Evolutionary conservation across 53 echinoderm and acorn worm species (phyloP), one percentile per base, ranked within the genome.

Genomic region (Glandiceps talaboti): DNA sequence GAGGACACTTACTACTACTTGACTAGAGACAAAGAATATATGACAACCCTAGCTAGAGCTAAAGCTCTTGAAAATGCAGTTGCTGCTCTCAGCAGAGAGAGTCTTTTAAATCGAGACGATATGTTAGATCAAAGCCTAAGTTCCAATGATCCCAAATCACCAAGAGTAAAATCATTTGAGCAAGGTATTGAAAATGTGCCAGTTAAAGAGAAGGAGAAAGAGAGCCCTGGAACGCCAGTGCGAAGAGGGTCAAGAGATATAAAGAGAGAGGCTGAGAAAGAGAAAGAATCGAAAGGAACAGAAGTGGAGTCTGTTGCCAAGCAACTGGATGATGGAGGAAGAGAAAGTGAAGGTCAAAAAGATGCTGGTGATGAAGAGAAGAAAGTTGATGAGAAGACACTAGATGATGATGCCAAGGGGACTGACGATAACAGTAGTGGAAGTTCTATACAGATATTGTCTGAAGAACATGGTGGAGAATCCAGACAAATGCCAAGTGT

Each of bases 1-100:
- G 93, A 92, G 28, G 86, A 89, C 28, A 89, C 90, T 33, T 90
- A 87, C 80, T 97, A 92, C 74, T 91, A 97, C 74, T 82, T 93
- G 72, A 81, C 86, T 75, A 73, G 83, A 14, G 92, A 94, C 77
- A 86, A 86, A 86, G 84, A n/a, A n/a, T n/a, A n/a, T n/a, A n/a
- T n/a, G n/a, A n/a, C n/a, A n/a, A 45, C 6, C 20, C 64, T 45
- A 20, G 64, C 64, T 20, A 45, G 6, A 45, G 64, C 64, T 20
- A 45, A 45, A 45, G 64, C 64, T 20, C 64, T 45, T 6, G 64
- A 45, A 20, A 6, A 45, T 6, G 64, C 64, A 45, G 64, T 45
- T 20, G 20, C 64, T 12, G 64, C 64, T 20, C 20, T 12, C 64
- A 45, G 64, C 64, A 45, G 64, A 45, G 64, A 45, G 64, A 45